These are phyloP conservation scores for Cosmorhoe ocellata DNA, from an alignment of 2,888 invertebrate genomes.

Conservation along the genomic window DNA sequence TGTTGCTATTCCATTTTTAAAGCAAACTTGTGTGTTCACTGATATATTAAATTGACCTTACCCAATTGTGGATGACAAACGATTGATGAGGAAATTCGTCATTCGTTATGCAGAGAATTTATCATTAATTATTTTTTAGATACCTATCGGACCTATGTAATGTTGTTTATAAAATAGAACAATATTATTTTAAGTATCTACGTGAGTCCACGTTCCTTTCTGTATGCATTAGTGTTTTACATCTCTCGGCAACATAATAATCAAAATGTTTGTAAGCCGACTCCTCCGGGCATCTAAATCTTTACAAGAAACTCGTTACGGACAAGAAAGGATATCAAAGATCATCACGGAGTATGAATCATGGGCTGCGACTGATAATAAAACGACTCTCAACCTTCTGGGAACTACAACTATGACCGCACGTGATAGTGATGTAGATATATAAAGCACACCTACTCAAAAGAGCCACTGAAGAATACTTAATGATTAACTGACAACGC, in stretches of 20 bases:
- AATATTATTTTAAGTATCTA: too few species aligned
- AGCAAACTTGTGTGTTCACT: background rate
- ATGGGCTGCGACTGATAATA: constrained; percentile 50
- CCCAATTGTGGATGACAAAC: constrained; percentile 42
- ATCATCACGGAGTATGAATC: constrained; percentile 64
- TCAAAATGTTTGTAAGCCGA: constrained; percentile 27
- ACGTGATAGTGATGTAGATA: constrained; percentile 40
- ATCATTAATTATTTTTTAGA: background rate
- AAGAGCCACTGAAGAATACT: constrained; percentile 13
- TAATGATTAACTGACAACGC: constrained; percentile 35
- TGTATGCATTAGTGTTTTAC: constrained; percentile 1
- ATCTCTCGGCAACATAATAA: constrained; percentile 10
- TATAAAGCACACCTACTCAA: constrained; percentile 19
- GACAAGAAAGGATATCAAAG: constrained; percentile 66
- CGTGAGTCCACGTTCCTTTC: too few species aligned
- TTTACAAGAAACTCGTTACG: constrained; percentile 50
- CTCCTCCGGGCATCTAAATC: constrained; percentile 32
- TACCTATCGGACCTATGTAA: too few species aligned
- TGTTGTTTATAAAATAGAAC: too few species aligned
- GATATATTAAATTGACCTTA: constrained; percentile 33
- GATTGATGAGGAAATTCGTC: constrained; percentile 35
- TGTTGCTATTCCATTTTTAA: background rate
- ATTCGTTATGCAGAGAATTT: constrained; percentile 10
- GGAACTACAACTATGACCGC: constrained; percentile 51
- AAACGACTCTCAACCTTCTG: constrained; percentile 61